Conservation (phyloP, 2,888 invertebrate species). For the Cephus spinipes region DNA sequence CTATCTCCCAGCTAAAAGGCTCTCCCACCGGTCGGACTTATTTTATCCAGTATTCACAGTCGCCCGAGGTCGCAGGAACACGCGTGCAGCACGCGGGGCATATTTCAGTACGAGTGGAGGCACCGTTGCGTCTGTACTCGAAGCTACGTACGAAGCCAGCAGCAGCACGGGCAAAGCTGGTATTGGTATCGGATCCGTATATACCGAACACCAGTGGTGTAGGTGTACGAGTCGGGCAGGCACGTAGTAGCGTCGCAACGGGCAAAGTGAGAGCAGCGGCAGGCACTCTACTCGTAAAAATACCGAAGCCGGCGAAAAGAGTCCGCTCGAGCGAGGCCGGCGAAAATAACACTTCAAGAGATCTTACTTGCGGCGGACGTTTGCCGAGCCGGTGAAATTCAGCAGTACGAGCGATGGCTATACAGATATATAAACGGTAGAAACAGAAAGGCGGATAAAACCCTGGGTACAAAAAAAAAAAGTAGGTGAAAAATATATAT, state of each 20-base stretch:
- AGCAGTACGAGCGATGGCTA: neutral
- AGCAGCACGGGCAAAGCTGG: conserved; percentile 15
- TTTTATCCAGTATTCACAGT: neutral
- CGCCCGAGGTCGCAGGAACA: conserved; percentile 13
- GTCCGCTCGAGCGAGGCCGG: conserved; percentile 25
- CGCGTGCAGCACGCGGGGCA: conserved; percentile 29
- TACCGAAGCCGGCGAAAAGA: conserved; percentile 42
- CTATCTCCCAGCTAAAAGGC: neutral
- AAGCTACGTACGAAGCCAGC: conserved; percentile 7
- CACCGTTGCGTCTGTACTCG: neutral
- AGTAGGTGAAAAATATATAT: neutral
- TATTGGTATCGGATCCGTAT: neutral
- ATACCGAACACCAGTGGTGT: neutral
- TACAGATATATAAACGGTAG: neutral
- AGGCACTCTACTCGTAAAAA: conserved; percentile 51
- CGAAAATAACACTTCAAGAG: conserved; percentile 56
- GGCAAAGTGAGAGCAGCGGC: conserved; percentile 20
- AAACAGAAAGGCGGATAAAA: neutral
- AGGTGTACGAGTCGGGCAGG: neutral
- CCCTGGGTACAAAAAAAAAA: too few species aligned
- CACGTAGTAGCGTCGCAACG: neutral
- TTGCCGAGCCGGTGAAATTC: neutral
- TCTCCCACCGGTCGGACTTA: neutral
- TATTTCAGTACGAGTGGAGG: conserved; percentile 45
- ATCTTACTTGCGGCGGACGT: conserved; percentile 45